Conservation (phyloP, 1,140 invertebrate species). For the Zophobas atratus region DNA sequence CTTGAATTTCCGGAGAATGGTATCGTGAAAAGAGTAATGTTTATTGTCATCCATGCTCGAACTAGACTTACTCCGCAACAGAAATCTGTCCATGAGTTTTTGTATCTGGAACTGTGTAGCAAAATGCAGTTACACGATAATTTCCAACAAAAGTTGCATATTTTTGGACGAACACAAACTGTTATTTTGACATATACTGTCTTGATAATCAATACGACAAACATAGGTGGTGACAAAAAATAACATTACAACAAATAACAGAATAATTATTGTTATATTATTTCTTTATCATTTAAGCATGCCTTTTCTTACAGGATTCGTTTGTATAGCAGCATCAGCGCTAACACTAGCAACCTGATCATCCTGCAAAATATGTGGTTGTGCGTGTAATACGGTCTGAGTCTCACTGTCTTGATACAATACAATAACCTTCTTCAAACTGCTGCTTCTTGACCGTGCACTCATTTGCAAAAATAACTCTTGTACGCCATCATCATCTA, state of each 20-base stretch:
- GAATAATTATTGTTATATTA: too few relatives aligned
- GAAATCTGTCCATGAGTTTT: constrained; percentile 2
- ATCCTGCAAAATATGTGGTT: constrained; percentile 29
- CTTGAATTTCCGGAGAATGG: constrained; percentile 1
- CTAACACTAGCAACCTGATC: constrained; percentile 26
- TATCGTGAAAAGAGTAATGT: background rate
- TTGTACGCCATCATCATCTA: constrained; percentile 21
- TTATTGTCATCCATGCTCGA: background rate
- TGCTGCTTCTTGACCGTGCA: background rate
- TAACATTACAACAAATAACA: too few relatives aligned
- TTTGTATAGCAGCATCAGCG: constrained; percentile 3
- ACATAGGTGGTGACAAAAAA: too few relatives aligned
- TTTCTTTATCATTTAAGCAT: background rate
- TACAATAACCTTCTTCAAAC: background rate
- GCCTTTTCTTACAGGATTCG: background rate
- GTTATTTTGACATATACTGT: too few relatives aligned
- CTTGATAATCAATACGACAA: too few relatives aligned
- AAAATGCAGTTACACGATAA: background rate
- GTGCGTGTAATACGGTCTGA: constrained; percentile 22
- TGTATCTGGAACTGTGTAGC: too few relatives aligned
- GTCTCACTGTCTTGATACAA: background rate
- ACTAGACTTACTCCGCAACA: background rate
- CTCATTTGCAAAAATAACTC: constrained; percentile 21
- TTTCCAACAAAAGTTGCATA: background rate
- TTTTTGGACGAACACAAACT: too few relatives aligned